These are phyloP conservation scores for Drosophila auraria DNA, from an alignment of 1,140 invertebrate genomes.

Conservation along the genomic window DNA sequence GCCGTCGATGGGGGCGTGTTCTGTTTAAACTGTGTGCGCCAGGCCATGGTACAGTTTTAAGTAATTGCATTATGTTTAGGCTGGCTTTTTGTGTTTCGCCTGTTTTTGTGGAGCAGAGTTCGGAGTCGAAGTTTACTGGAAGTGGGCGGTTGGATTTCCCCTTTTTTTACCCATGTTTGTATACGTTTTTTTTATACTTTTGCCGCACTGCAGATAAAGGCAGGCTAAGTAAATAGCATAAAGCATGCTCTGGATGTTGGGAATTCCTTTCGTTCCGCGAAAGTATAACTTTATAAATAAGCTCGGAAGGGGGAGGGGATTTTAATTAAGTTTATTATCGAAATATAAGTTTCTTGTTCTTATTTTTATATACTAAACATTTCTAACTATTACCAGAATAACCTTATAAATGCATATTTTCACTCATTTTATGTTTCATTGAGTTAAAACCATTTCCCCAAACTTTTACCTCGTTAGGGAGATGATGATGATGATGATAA, in stretches of 20 bases:
- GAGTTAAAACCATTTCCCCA: neutral
- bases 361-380: too few species aligned
- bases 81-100: slow-evolving; percentile 35
- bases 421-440: too few species aligned
- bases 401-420: too few species aligned
- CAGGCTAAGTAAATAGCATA: slow-evolving; percentile 64
- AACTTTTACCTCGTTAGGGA: slow-evolving; percentile 34
- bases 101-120: slow-evolving; percentile 68
- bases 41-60: slow-evolving; percentile 80
- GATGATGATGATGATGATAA: too few species aligned
- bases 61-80: slow-evolving; percentile 83
- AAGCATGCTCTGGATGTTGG: neutral
- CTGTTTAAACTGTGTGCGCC: slow-evolving; percentile 73
- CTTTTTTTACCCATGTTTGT: slow-evolving; percentile 10
- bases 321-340: neutral
- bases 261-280: neutral
- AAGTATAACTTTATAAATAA: neutral
- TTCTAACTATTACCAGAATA: too few species aligned
- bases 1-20: slow-evolving; percentile 70
- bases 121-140: slow-evolving; percentile 66
- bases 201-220: slow-evolving; percentile 44
- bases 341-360: neutral
- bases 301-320: neutral
- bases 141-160: slow-evolving; percentile 58
- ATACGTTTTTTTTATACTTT: slow-evolving; percentile 6